Conservation (phyloP, 92 coral and sea anemone species). For the Porites cylindrica region DNA sequence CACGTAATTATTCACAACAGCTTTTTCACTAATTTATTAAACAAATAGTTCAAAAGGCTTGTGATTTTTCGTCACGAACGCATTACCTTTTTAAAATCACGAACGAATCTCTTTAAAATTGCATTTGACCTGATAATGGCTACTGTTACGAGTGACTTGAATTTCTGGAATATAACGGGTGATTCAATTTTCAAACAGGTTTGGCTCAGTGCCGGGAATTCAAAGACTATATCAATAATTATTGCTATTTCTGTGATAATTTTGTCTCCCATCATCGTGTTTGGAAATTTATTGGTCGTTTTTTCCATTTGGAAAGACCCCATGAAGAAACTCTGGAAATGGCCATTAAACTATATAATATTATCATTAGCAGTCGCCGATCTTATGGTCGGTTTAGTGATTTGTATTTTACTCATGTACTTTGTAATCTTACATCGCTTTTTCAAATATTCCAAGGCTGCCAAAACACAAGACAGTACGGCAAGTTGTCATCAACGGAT, state of each 20-base stretch:
- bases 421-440: too few species aligned
- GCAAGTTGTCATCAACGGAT: too few species aligned
- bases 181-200: background rate
- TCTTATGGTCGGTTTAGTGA: background rate
- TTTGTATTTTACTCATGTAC: too few species aligned
- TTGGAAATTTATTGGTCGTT: slow-evolving; percentile 20
- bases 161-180: slow-evolving; percentile 12
- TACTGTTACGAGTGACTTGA: background rate
- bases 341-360: background rate
- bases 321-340: background rate
- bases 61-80: too few species aligned
- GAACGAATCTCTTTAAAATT: too few species aligned
- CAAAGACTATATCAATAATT: background rate
- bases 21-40: too few species aligned
- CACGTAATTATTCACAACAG: too few species aligned
- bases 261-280: slow-evolving; percentile 1
- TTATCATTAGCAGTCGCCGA: background rate
- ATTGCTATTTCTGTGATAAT: background rate
- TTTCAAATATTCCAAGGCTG: too few species aligned
- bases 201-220: background rate
- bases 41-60: too few species aligned
- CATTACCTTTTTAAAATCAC: too few species aligned
- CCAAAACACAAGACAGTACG: too few species aligned
- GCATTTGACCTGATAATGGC: background rate
- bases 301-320: slow-evolving; percentile 1